Conservation (phyloP, 2,888 invertebrate genomes). For the Leptothorax acervorum region DNA sequence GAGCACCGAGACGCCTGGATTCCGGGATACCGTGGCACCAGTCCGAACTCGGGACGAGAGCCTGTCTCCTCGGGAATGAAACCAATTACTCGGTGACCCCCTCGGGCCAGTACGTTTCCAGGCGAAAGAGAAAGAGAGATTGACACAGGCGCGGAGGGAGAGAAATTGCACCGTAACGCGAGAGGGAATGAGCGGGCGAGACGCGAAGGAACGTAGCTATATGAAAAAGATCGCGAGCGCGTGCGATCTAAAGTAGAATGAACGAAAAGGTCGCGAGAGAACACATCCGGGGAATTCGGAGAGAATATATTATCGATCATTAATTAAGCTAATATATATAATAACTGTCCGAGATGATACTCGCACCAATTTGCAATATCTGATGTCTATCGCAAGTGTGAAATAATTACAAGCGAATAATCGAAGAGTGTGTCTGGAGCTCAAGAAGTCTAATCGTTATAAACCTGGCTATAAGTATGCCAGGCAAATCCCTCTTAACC, state of each 20-base stretch:
- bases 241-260: constrained; percentile 9
- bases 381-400: not conserved
- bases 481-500: constrained; percentile 26
- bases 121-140: constrained; percentile 66
- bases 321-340: not conserved
- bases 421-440: not conserved
- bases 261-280: constrained; percentile 4
- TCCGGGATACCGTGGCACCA: constrained; percentile 65
- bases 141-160: constrained; percentile 50
- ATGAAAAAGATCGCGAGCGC: constrained; percentile 24
- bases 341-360: not conserved
- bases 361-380: not conserved
- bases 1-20: constrained; percentile 64
- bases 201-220: constrained; percentile 40
- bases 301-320: not conserved
- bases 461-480: constrained; percentile 31
- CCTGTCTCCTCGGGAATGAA: constrained; percentile 84
- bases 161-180: constrained; percentile 45
- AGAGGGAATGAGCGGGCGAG: constrained; percentile 47
- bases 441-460: constrained; percentile 9
- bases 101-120: constrained; percentile 77
- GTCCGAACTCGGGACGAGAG: constrained; percentile 76
- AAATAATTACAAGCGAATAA: not conserved
- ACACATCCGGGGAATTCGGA: not conserved
- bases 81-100: constrained; percentile 85